Conservation (phyloP, 1,140 invertebrate species). For the Heliconius melpomene region DNA sequence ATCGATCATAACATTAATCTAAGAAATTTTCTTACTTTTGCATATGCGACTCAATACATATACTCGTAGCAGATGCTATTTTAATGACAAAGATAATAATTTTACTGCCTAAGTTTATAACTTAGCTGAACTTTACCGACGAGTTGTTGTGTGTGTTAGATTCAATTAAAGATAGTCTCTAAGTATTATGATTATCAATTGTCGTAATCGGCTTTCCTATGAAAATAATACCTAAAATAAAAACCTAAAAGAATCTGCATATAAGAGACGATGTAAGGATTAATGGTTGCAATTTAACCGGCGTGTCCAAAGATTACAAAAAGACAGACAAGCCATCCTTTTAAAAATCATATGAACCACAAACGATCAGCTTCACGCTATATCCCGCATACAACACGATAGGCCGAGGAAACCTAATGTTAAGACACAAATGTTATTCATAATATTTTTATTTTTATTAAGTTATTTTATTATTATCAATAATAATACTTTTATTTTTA, state of each 20-base stretch:
- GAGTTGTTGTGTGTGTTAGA: conserved; percentile 5
- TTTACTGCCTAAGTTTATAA: conserved; percentile 6
- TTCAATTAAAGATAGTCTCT: conserved; percentile 38
- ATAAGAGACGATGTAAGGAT: conserved; percentile 48
- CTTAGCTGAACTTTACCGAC: conserved; percentile 4
- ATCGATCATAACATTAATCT: conserved; percentile 11
- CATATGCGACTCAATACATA: background rate
- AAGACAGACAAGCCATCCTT: background rate
- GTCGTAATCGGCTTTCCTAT: conserved; percentile 45
- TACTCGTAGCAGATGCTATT: background rate
- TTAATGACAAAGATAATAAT: conserved; percentile 4
- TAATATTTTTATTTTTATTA: background rate
- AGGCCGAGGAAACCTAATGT: too few relatives aligned
- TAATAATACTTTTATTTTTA: too few relatives aligned
- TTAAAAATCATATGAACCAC: background rate
- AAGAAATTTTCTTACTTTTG: too few relatives aligned
- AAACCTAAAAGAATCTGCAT: conserved; percentile 42
- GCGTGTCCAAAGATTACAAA: conserved; percentile 33
- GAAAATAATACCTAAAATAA: conserved; percentile 52
- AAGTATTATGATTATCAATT: conserved; percentile 37
- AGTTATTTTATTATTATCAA: background rate
- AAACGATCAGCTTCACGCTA: too few relatives aligned
- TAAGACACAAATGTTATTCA: background rate
- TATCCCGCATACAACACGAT: too few relatives aligned
- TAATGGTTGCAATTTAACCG: conserved; percentile 69